phyloP scores from a whole-genome alignment of 2,113 vertebrate genomes.

The Callipepla squamata region DNA sequence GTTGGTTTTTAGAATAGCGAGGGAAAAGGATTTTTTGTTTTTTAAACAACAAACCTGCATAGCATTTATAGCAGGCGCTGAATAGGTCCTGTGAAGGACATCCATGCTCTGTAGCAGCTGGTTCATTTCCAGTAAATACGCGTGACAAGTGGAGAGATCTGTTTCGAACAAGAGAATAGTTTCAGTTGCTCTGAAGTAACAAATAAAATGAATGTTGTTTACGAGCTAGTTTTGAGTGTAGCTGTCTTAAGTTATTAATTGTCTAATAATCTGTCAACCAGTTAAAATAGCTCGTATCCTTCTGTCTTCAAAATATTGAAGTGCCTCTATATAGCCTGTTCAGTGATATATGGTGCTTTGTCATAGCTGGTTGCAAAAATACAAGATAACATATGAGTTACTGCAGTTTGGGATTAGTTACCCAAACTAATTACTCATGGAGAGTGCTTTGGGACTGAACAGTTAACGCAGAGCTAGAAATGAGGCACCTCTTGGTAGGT shows the following conservation, averaged over 20 bases:
- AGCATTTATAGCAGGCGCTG: slow-evolving; percentile 93
- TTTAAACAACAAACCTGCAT: slow-evolving; percentile 86
- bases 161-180: slow-evolving; percentile 30
- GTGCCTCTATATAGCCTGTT: neutral
- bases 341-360: neutral
- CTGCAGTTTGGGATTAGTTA: neutral
- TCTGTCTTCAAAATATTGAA: neutral
- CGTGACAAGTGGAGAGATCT: slow-evolving; percentile 92
- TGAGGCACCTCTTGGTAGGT: neutral
- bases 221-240: neutral
- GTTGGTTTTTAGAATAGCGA: neutral
- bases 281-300: neutral
- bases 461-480: neutral
- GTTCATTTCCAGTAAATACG: slow-evolving; percentile 90
- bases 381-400: neutral
- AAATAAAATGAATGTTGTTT: neutral
- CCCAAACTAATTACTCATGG: neutral
- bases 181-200: slow-evolving; percentile 18
- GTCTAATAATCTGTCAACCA: too few species aligned
- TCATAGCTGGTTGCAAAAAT: neutral
- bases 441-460: neutral
- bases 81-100: slow-evolving; percentile 94
- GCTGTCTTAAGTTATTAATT: neutral
- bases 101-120: slow-evolving; percentile 97
- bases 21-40: neutral